Evolutionary conservation across 1,140 invertebrate genomes (phyloP), one percentile per base, ranked within the genome.

Genomic region (Drosophila nigrodunni): DNA sequence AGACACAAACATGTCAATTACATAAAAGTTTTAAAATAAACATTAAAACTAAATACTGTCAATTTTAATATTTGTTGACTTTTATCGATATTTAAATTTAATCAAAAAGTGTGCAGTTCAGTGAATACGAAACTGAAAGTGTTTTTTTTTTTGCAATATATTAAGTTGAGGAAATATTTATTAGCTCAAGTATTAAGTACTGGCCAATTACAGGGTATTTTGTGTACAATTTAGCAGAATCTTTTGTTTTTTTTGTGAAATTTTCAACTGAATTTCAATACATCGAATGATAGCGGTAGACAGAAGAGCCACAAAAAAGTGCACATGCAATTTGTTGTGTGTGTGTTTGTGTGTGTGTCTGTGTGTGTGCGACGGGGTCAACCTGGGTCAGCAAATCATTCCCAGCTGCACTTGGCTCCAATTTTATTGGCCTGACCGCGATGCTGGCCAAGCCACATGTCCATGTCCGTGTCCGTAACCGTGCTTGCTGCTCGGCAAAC

Each of bases 321-420:
- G 77, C 65, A 87, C 88, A 87, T 87, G 80, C 80, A 87, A 87
- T 87, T 82, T 87, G 77, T 30, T 30, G 2, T 30, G 25, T 30
- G 4, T 5, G 25, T 5, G 25, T 25, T 0, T 30, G 25, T 30
- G 25, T 30, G 25, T 30, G 25, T 30, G 25, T 5, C 2, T 30
- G 25, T 30, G 18, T 21, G 18, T 66, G 73, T 72, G 64, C 39
- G 25, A 47, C 41, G 41, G 35, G 44, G 18, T 30, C 25, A 30
- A 30, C 41, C 30, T 43, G 57, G 18, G 62, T 66, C 79, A 67
- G 67, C 65, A 86, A 86, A 87, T 78, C 71, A 79, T 73, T 71
- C 71, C 47, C 81, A 86, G 82, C 82, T 77, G 73, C 72, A 77
- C 57, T 79, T 82, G 79, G 79, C 65, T 77, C 73, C 83, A 67